These are phyloP conservation scores for Gallinago solitaria DNA, from an alignment of 2,797 vertebrate genomes.

Conservation along the genomic window DNA sequence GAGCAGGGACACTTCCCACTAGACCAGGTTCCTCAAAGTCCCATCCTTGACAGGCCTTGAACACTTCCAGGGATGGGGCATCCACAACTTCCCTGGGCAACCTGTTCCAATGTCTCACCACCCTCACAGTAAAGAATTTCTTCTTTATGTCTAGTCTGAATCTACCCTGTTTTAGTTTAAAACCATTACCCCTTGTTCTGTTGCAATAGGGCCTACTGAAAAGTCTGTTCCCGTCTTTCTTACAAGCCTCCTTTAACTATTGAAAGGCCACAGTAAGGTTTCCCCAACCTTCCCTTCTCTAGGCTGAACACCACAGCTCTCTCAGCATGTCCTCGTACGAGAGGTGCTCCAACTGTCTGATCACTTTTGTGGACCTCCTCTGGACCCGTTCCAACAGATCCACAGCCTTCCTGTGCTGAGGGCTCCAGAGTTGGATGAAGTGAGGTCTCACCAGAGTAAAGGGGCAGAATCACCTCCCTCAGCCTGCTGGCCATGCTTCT, in stretches of 20 bases:
- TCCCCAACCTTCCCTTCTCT: not conserved
- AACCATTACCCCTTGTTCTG: not conserved
- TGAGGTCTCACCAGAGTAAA: not conserved
- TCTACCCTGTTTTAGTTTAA: not conserved
- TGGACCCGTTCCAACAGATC: accelerated
- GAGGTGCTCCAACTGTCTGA: not conserved
- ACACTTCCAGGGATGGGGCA: not conserved
- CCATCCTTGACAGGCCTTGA: accelerated
- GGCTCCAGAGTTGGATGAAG: accelerated
- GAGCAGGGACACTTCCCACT: too few relatives aligned
- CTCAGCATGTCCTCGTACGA: not conserved
- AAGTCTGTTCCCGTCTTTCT: not conserved
- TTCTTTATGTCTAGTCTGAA: not conserved
- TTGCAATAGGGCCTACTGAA: not conserved
- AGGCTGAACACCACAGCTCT: not conserved
- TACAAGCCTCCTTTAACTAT: not conserved
- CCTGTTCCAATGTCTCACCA: not conserved
- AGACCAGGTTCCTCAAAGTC: not conserved
- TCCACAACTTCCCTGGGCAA: not conserved
- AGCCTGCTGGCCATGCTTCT: not conserved
- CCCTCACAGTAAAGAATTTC: not conserved
- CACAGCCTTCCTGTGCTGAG: not conserved
- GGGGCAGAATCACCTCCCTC: not conserved
- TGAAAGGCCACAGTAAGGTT: not conserved
- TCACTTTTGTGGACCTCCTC: not conserved